Percentiles rank a stretch among this genome's conserved stretches.
phyloP scores from a whole-genome alignment of 2,113 vertebrate species.

The Pseudois nayaur region DNA sequence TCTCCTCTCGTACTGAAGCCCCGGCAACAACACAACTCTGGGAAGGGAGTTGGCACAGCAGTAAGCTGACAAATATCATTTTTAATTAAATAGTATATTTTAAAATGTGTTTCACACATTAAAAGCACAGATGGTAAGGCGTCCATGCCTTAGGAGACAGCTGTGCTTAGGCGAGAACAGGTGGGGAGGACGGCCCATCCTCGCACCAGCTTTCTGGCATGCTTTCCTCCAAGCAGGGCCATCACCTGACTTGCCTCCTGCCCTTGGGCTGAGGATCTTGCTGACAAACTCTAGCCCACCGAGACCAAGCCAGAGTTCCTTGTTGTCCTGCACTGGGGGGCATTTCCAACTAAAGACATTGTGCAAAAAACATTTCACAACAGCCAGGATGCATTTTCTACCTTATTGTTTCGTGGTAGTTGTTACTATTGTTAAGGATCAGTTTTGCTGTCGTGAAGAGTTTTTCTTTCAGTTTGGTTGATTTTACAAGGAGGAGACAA shows the following conservation, averaged over 20 bases:
- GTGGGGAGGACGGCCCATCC: neutral
- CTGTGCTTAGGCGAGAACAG: slow-evolving; percentile 16
- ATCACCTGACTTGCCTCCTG: neutral
- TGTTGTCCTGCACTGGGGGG: neutral
- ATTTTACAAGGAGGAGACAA: neutral
- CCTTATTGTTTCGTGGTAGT: too few relatives aligned
- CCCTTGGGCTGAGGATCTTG: neutral
- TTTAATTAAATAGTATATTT: slow-evolving; percentile 64
- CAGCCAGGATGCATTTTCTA: neutral
- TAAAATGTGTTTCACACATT: slow-evolving; percentile 26
- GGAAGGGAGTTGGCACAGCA: neutral
- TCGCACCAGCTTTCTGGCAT: neutral
- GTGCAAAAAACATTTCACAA: neutral
- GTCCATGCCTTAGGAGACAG: slow-evolving; percentile 15
- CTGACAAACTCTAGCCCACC: neutral
- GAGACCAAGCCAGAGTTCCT: neutral
- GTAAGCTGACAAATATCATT: slow-evolving; percentile 52
- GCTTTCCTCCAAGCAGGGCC: neutral
- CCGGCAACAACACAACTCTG: neutral
- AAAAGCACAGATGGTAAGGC: slow-evolving; percentile 47
- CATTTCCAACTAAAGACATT: neutral
- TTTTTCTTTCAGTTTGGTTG: neutral
- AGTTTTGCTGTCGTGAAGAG: neutral
- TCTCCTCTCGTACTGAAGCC: neutral
- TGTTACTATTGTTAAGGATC: neutral